phyloP scores from a whole-genome alignment of 2,888 invertebrate species.

The Eulithis prunata region DNA sequence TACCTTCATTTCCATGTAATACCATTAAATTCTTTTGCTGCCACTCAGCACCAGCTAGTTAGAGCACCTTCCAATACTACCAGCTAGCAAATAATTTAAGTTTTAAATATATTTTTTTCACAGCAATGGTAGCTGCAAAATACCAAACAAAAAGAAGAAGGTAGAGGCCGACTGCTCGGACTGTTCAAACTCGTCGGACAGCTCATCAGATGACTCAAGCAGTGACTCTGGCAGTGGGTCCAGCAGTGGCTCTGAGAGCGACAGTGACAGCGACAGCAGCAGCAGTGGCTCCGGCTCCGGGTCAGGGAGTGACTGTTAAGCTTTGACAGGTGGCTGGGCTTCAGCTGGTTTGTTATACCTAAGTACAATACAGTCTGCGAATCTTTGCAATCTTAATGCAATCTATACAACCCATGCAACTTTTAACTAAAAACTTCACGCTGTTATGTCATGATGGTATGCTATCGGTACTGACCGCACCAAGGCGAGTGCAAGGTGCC shows the following conservation, averaged over 20 bases:
- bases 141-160: constrained; percentile 73
- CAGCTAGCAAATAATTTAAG: no score
- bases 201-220: constrained; percentile 64
- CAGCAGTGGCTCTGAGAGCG: constrained; percentile 49
- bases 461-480: no score
- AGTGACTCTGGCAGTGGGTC: constrained; percentile 63
- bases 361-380: no score
- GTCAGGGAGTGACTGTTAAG: constrained; percentile 49
- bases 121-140: constrained; percentile 70
- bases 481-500: no score
- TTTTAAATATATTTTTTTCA: constrained; percentile 27
- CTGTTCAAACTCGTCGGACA: constrained; percentile 64
- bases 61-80: no score
- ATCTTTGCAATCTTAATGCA: no score
- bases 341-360: constrained; percentile 12
- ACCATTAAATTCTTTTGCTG: neutral
- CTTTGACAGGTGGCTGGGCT: neutral
- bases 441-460: no score
- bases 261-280: constrained; percentile 61
- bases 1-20: constrained; percentile 31
- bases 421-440: no score
- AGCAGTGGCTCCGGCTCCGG: constrained; percentile 59
- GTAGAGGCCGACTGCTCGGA: constrained; percentile 59
- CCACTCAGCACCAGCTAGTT: neutral
- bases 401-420: no score